Evolutionary conservation across 2,797 vertebrate genomes (phyloP), one percentile per base, ranked within the genome.

Genomic region (Brachymystax lenok): DNA sequence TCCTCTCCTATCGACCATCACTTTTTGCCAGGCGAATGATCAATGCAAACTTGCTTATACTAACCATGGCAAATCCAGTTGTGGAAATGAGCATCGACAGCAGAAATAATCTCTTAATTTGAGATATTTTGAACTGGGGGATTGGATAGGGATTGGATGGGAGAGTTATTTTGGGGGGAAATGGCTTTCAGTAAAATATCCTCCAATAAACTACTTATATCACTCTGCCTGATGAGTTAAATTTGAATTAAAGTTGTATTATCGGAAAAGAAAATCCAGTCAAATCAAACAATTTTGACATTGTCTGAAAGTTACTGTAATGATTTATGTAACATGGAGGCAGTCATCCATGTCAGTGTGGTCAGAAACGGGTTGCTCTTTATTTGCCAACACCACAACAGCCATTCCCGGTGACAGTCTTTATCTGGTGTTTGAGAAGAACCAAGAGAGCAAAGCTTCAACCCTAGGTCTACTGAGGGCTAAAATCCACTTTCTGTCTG

Each of bases 31-130:
- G 84, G 81, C 73, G 66, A 6, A 77, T 91, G 94, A 96, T 98
- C 96, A 94, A 96, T 97, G 92, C 94, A 96, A 98, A 98, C 94
- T 85, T 88, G 74, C 90, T 98, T 96, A 91, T 88, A 83, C 89
- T 88, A 91, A 92, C 92, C 87, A 92, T 89, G 85, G 84, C 80
- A 94, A 96, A 97, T 96, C 96, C 95, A 94, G 91, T 97, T 97
- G 95, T 80, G 88, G 86, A 91, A 94, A 94, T 92, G 92, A 93
- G 88, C 90, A 92, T 90, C 77, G 91, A 92, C 88, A 79, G 84
- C 85, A 92, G 85, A 85, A 91, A 90, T 91, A 91, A 94, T 92
- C 92, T 90, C 86, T 88, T 88, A 89, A 90, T 94, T 74, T 91
- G 75, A 90, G 80, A 82, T 83, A 71, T 88, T 68, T 86, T 83